Evolutionary conservation across 2,797 vertebrate genomes (phyloP), one percentile per base, ranked within the genome.

Genomic region (Carduelis carduelis): DNA sequence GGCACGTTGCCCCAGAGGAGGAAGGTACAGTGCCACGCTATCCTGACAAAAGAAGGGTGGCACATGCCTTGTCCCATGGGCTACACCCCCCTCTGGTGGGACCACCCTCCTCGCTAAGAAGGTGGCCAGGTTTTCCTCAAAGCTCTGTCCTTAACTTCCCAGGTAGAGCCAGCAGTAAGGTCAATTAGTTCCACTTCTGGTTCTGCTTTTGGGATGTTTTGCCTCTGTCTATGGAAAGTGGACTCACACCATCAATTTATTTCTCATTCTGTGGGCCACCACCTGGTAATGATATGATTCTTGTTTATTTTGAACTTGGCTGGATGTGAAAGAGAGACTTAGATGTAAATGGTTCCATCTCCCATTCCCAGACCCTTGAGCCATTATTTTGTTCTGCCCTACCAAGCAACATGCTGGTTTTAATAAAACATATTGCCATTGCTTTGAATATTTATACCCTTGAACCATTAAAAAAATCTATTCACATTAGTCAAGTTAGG

Each of bases 251-350:
- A 81, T 80, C 71, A 57, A 65, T 92, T 94, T 89, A 68, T 89
- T 96, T 94, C 89, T 88, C 64, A 26, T 90, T 88, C 75, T 59
- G 34, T 57, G 55, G 52, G 68, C 71, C 63, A 88, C 87, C 91
- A 94, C 80, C 91, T 93, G 87, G 74, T 89, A 95, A 82, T 4
- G 53, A 90, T 88, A 94, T 2, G 15, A 41, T 75, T 84, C 46
- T 80, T 92, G 64, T 84, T 96, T 94, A 93, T 69, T 89, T 89
- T 95, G 59, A 91, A 71, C 89, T 91, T 87, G 92, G 88, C 87
- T 93, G 83, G 52, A 93, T 83, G 79, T 66, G 59, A 82, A 93
- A 53, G 37, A 87, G 56, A 88, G 65, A 68, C 71, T 91, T 87
- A 83, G 35, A 87, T 0, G 1, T 87, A 92, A 96, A 82, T 0